Conservation (phyloP, 1,140 invertebrate genomes). For the Formica exsecta region DNA sequence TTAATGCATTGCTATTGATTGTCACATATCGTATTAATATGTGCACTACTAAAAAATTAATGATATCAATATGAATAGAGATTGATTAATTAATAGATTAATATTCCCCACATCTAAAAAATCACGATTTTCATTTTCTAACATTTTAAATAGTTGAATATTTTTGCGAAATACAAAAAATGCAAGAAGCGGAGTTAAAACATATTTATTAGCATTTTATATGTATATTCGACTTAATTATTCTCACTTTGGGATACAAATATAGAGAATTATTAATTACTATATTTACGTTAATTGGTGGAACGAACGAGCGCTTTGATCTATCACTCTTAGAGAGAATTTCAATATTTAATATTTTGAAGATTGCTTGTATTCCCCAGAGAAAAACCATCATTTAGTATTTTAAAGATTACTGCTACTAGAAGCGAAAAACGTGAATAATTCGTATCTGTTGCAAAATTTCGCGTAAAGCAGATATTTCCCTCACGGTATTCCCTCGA, state of each 20-base stretch:
- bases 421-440: conserved; percentile 34
- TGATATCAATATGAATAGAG: background rate
- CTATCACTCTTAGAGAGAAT: background rate
- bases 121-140: background rate
- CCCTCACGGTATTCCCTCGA: conserved; percentile 41
- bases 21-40: background rate
- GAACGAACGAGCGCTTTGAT: background rate
- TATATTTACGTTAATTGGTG: background rate
- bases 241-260: background rate
- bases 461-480: conserved; percentile 34
- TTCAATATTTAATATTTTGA: conserved; percentile 38
- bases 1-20: conserved; percentile 13
- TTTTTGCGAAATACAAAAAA: background rate
- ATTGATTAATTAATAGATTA: conserved; percentile 2
- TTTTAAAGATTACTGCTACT: conserved; percentile 16
- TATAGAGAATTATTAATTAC: conserved; percentile 1
- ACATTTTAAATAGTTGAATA: background rate
- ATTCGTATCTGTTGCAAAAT: conserved; percentile 32
- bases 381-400: background rate
- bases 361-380: background rate
- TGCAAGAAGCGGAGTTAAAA: background rate
- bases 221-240: background rate
- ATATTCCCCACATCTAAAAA: background rate
- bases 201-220: background rate
- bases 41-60: background rate